Evolutionary conservation across 2,797 vertebrate species (phyloP).

Genomic region (Pseudochaenichthys georgianus): DNA sequence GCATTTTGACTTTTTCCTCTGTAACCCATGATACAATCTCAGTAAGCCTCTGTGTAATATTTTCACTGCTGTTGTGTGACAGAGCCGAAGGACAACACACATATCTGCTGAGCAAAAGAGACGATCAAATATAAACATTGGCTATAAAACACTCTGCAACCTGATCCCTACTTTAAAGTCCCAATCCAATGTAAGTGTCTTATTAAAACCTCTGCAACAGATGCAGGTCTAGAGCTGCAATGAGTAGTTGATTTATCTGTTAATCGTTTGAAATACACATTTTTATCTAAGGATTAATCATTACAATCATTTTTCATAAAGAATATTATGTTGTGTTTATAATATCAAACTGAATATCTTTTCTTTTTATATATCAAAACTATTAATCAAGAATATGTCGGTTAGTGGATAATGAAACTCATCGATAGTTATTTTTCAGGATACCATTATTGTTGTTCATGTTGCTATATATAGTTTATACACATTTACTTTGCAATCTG

Average conservation of each 20-base stretch:
- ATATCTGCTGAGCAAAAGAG: slow-evolving; percentile 96
- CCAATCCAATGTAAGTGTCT: slow-evolving; percentile 87
- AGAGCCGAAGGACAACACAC: slow-evolving; percentile 91
- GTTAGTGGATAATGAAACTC: no score
- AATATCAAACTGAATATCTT: no score
- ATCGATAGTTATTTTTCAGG: no score
- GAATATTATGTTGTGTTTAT: no score
- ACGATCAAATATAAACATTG: slow-evolving; percentile 93
- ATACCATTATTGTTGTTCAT: neutral
- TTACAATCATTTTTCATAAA: no score
- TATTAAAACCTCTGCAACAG: neutral
- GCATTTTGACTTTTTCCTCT: neutral
- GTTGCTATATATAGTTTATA: neutral
- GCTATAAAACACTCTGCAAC: slow-evolving; percentile 91
- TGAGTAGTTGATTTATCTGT: no score
- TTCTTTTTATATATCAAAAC: no score
- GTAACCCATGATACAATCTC: neutral
- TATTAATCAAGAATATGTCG: no score
- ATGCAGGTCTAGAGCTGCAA: neutral
- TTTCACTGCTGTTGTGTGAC: slow-evolving; percentile 48
- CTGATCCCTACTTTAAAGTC: slow-evolving; percentile 89
- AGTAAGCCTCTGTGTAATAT: neutral
- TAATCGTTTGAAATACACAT: no score
- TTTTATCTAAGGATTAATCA: no score
- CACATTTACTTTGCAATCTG: neutral